Percentiles rank a stretch among this genome's conserved stretches.
Evolutionary conservation across 2,113 vertebrate species (phyloP).

Genomic region (Rafetus swinhoei): DNA sequence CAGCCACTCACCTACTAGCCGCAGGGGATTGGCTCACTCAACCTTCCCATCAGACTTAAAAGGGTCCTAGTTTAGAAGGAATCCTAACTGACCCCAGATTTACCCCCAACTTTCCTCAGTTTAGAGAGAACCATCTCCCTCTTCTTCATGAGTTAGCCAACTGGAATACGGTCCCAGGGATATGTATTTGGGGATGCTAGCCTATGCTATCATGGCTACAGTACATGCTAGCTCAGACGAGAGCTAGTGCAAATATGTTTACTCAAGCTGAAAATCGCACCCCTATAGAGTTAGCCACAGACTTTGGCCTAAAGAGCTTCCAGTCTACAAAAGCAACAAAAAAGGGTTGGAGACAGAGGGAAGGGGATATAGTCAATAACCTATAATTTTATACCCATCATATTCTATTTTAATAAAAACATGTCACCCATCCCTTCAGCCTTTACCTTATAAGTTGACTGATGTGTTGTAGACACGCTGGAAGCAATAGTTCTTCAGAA

Average conservation of each 20-base stretch:
- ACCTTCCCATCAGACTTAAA: neutral
- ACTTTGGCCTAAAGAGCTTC: neutral
- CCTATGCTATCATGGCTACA: neutral
- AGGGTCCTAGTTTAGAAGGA: neutral
- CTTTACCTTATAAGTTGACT: neutral
- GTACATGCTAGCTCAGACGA: neutral
- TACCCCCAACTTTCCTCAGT: neutral
- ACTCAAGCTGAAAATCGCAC: neutral
- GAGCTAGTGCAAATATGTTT: neutral
- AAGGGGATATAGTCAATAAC: neutral
- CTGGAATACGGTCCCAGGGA: neutral
- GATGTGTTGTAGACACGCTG: neutral
- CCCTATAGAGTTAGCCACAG: neutral
- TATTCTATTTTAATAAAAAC: neutral
- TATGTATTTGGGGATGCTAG: neutral
- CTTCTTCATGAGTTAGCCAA: neutral
- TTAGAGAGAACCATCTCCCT: neutral
- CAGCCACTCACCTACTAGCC: neutral
- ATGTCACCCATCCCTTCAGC: neutral
- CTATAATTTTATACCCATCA: neutral
- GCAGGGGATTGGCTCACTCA: neutral
- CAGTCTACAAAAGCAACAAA: neutral
- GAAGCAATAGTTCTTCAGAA: neutral
- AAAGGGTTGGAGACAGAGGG: neutral
- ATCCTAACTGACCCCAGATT: neutral